Conservation (phyloP, 2,113 vertebrate genomes). For the Brachypteracias leptosomus region DNA sequence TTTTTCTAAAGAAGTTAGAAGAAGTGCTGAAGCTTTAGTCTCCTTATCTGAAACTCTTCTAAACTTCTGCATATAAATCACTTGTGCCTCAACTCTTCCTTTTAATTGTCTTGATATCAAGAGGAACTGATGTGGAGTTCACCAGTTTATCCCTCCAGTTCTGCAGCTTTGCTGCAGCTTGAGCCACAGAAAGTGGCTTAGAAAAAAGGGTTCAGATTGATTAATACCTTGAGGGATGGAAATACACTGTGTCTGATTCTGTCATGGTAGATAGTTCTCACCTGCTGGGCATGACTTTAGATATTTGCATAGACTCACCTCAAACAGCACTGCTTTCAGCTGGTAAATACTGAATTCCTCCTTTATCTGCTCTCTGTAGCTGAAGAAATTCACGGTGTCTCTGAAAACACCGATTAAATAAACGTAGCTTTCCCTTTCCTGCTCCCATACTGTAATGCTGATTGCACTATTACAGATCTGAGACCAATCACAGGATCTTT, state of each 20-base stretch:
- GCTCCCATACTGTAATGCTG: neutral
- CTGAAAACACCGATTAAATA: slow-evolving; percentile 5
- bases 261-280: neutral
- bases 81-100: slow-evolving; percentile 47
- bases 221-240: neutral
- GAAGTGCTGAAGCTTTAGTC: slow-evolving; percentile 5
- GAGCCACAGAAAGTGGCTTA: neutral
- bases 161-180: neutral
- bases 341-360: neutral
- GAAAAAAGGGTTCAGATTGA: neutral
- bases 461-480: neutral
- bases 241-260: neutral
- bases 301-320: neutral
- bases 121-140: neutral
- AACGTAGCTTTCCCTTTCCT: neutral
- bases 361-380: neutral
- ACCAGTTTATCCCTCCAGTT: neutral
- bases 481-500: neutral
- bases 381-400: neutral
- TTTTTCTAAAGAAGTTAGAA: neutral
- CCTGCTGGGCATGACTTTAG: neutral
- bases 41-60: neutral
- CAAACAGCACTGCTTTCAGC: neutral
- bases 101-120: neutral
- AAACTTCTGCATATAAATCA: slow-evolving; percentile 37